Conservation (phyloP, 2,888 invertebrate genomes). For the Acheta domesticus region DNA sequence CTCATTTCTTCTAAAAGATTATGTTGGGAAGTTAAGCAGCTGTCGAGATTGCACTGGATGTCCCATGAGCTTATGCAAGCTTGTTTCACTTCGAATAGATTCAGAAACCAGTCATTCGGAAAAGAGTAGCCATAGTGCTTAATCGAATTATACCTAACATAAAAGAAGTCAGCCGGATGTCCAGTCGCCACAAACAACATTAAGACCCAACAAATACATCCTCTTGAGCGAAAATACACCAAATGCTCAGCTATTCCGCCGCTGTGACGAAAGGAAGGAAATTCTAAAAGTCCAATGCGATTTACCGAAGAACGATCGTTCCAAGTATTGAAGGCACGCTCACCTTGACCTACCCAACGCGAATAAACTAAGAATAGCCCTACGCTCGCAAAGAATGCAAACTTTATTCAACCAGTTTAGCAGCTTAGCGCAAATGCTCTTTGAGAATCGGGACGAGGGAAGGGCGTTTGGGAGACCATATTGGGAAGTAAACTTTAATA, state of each 20-base stretch:
- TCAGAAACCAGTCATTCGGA: too few relatives aligned
- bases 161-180: not conserved
- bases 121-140: too few relatives aligned
- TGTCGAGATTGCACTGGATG: too few relatives aligned
- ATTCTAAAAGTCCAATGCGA: not conserved
- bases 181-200: not conserved
- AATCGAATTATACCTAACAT: not conserved
- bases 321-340: not conserved
- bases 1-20: too few relatives aligned
- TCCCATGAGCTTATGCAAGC: too few relatives aligned
- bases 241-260: not conserved
- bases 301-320: constrained; percentile 2
- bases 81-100: too few relatives aligned
- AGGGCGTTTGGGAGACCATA: not conserved
- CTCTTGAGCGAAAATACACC: not conserved
- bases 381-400: not conserved
- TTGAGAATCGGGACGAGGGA: not conserved
- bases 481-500: constrained; percentile 18
- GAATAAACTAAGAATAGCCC: not conserved
- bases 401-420: constrained; percentile 5
- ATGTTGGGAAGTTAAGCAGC: too few relatives aligned
- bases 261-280: not conserved
- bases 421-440: not conserved
- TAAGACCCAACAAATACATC: not conserved
- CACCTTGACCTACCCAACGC: not conserved